Conservation (phyloP, 2,113 vertebrate genomes). For the Paratilapia polleni region DNA sequence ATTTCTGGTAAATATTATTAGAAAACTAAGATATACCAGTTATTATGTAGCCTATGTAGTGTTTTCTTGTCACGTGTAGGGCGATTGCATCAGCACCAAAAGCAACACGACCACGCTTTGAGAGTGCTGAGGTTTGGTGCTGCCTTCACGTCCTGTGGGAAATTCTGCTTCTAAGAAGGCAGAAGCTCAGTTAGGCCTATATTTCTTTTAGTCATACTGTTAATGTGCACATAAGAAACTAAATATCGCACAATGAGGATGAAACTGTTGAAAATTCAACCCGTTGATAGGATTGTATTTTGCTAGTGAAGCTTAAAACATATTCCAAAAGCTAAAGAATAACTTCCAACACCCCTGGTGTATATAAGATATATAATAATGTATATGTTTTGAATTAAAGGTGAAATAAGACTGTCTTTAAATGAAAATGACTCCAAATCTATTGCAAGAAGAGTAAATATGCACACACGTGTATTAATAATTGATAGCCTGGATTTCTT, state of each 20-base stretch:
- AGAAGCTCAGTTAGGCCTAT: too few relatives aligned
- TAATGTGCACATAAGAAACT: too few relatives aligned
- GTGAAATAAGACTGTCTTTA: neutral
- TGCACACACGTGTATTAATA: neutral
- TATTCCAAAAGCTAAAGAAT: neutral
- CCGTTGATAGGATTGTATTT: too few relatives aligned
- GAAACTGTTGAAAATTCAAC: too few relatives aligned
- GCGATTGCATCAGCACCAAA: conserved; percentile 57
- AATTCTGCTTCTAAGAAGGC: accelerated
- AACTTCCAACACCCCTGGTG: too few relatives aligned
- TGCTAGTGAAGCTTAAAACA: accelerated
- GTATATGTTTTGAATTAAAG: neutral
- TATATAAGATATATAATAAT: too few relatives aligned
- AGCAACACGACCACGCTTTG: conserved; percentile 11
- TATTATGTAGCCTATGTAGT: neutral
- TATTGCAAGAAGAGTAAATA: neutral
- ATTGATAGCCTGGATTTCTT: neutral
- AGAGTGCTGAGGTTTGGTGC: neutral
- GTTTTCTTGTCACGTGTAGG: neutral
- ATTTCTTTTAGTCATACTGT: too few relatives aligned
- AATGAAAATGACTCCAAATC: too few relatives aligned
- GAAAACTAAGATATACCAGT: neutral
- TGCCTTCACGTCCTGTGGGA: neutral
- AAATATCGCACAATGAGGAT: too few relatives aligned
- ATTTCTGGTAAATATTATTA: neutral